These are phyloP conservation scores for Etheostoma spectabile DNA, from an alignment of 2,113 vertebrate genomes.

Conservation along the genomic window DNA sequence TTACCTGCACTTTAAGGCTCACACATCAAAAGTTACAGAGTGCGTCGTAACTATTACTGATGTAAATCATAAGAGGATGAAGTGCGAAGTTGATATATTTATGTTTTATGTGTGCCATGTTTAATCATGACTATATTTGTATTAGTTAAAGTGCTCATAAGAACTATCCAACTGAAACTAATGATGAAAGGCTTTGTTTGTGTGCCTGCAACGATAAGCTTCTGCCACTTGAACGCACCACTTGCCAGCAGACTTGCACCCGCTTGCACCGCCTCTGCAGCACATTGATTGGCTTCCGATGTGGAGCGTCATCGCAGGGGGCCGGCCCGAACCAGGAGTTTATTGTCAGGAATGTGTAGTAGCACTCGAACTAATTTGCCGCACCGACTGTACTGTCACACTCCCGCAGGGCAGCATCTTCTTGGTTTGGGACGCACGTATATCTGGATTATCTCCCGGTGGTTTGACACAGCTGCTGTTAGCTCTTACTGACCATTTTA, in stretches of 20 bases:
- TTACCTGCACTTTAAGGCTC: background rate
- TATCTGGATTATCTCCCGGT: conserved; percentile 44
- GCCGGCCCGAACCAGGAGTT: conserved; percentile 37
- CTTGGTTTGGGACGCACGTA: conserved; percentile 15
- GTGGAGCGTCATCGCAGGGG: conserved; percentile 45
- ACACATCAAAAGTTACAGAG: background rate
- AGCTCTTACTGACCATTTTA: background rate
- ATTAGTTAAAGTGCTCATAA: background rate
- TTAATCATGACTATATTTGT: background rate
- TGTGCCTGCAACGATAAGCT: background rate
- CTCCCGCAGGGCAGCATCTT: conserved; percentile 26
- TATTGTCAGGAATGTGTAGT: conserved; percentile 70
- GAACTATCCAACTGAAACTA: background rate
- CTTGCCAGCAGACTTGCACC: conserved; percentile 30
- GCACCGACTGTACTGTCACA: background rate
- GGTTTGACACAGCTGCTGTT: background rate
- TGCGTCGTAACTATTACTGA: background rate
- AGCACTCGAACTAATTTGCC: conserved; percentile 55
- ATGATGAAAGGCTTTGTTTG: background rate
- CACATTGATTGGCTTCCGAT: conserved; percentile 50
- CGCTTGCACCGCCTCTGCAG: conserved; percentile 2
- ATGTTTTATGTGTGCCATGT: background rate
- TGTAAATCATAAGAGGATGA: background rate
- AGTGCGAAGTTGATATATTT: background rate
- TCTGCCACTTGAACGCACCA: conserved; percentile 32